Evolutionary conservation across 2,113 vertebrate species (phyloP), one percentile per base, ranked within the genome.

Genomic region (Ammodytes marinus): DNA sequence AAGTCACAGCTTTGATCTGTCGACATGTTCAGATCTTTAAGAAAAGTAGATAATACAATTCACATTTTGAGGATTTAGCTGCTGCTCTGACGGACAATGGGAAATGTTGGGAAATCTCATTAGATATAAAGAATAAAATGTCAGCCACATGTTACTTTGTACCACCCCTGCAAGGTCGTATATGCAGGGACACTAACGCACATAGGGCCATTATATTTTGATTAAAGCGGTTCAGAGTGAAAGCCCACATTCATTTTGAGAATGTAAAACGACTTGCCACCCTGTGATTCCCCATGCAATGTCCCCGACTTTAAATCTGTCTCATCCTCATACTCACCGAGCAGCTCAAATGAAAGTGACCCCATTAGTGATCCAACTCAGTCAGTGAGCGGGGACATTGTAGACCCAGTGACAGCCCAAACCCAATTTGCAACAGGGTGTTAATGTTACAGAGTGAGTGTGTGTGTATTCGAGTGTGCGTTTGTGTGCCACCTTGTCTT

Each of bases 1-100:
- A 78, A 88, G 70, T 67, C 50, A 61, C 42, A 64, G 65, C 71
- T 74, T 81, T 64, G 70, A 86, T 80, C 66, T 77, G 59, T 57
- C 7, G 15, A 45, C 43, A 61, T 17, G 27, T 60, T 15, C 0
- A 13, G 65, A 71, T 57, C 17, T 70, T 68, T 50, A 74, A 37
- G 39, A 52, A 49, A 19, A 61, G n/a, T 35, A 15, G 2, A 84
- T 72, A 65, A 8, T 14, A 43, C 35, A 58, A 27, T 27, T 27
- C 65, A 71, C 69, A 83, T 47, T 57, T 71, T 54, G 17, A 69
- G 19, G 17, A 59, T 13, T 69, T 10, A 60, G 14, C 27, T 27
- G 0, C 53, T 68, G 11, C 37, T 82, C 39, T 45, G 42, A 57
- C 4, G n/a, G n/a, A 75, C 47, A 55, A 45, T 9, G 27, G 40